Conservation (phyloP, 1,140 invertebrate genomes). For the Zaprionus inermis region DNA sequence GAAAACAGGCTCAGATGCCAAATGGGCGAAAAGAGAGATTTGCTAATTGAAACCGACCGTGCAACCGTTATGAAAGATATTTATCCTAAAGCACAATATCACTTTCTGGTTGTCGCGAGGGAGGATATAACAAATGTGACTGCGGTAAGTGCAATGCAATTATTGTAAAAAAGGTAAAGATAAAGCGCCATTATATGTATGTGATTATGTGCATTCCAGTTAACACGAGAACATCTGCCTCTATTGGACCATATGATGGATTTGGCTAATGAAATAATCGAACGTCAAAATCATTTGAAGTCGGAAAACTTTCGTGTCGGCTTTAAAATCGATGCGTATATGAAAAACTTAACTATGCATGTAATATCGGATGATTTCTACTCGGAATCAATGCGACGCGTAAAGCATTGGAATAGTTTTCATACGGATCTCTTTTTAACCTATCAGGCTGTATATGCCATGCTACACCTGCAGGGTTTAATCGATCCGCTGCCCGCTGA, state of each 20-base stretch:
- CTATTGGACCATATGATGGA: constrained; percentile 67
- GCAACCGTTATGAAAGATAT: constrained; percentile 53
- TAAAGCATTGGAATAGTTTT: constrained; percentile 63
- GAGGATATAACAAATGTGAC: constrained; percentile 44
- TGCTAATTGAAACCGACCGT: constrained; percentile 52
- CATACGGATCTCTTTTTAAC: constrained; percentile 59
- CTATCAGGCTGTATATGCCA: constrained; percentile 43
- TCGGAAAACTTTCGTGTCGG: constrained; percentile 55
- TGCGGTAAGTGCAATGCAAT: constrained; percentile 42
- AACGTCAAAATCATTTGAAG: constrained; percentile 37
- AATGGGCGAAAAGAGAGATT: constrained; percentile 10
- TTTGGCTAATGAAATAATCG: constrained; percentile 58
- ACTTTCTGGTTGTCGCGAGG: constrained; percentile 57
- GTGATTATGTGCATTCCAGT: background rate
- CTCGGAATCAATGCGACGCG: constrained; percentile 36
- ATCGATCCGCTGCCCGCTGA: constrained; percentile 46
- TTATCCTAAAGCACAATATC: constrained; percentile 63
- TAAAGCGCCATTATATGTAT: background rate
- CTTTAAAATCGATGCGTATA: constrained; percentile 53
- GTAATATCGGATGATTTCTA: constrained; percentile 67
- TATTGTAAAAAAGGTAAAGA: no score
- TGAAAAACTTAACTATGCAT: constrained; percentile 56
- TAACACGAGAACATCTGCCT: constrained; percentile 51
- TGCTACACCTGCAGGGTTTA: constrained; percentile 39
- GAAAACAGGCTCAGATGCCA: background rate